Evolutionary conservation across 2,797 vertebrate species (phyloP).

Genomic region (Oryzias dopingdopingensis): DNA sequence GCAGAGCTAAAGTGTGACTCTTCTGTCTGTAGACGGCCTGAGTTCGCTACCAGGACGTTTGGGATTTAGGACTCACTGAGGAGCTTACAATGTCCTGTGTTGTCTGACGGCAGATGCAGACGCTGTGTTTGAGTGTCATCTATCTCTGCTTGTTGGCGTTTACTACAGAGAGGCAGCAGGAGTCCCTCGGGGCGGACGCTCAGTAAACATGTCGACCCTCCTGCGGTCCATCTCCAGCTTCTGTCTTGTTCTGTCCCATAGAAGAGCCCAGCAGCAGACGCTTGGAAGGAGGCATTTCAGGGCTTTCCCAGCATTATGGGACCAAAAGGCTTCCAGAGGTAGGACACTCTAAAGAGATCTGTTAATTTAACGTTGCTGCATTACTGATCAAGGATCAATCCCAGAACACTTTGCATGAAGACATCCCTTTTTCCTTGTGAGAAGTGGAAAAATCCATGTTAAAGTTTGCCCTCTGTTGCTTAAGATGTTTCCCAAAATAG

Average conservation of each 20-base stretch:
- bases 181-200: constrained; percentile 33
- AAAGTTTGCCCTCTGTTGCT: constrained; percentile 30
- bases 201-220: constrained; percentile 74
- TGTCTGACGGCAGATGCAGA: constrained; percentile 38
- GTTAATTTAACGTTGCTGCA: constrained; percentile 5
- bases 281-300: constrained; percentile 71
- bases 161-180: constrained; percentile 52
- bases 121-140: constrained; percentile 18
- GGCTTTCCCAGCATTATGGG: constrained; percentile 74
- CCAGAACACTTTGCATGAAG: constrained; percentile 39
- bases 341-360: constrained; percentile 28
- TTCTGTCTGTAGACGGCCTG: constrained; percentile 47
- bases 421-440: constrained; percentile 24
- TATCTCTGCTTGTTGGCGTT: constrained; percentile 38
- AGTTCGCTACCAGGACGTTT: constrained; percentile 30
- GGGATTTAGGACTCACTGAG: constrained; percentile 29
- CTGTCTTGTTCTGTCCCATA: constrained; percentile 62
- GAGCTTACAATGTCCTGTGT: constrained; percentile 39
- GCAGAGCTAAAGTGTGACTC: constrained; percentile 66
- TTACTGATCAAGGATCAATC: constrained; percentile 20
- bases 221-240: constrained; percentile 71
- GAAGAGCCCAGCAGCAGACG: constrained; percentile 53
- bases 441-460: constrained; percentile 38
- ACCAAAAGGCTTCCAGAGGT: constrained; percentile 78
- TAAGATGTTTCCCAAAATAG: constrained; percentile 45